Evolutionary conservation across 2,113 vertebrate genomes (phyloP).

Genomic region (Apus apus): DNA sequence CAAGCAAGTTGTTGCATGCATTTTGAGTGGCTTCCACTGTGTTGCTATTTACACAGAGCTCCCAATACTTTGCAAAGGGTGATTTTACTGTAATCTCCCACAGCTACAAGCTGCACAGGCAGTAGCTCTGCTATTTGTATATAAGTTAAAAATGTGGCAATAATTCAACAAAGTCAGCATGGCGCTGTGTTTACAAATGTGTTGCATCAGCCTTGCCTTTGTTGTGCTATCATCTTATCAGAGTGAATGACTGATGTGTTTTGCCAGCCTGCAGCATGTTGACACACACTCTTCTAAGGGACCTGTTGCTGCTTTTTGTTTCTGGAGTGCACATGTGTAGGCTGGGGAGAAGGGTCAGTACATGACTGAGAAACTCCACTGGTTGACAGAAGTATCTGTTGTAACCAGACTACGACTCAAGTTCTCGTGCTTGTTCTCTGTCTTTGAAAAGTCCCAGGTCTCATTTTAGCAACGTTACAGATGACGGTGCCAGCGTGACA

Average conservation of each 20-base stretch:
- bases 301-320: not conserved
- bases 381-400: not conserved
- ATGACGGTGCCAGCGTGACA: not conserved
- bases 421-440: not conserved
- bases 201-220: conserved; percentile 15
- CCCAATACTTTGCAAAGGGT: not conserved
- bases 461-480: not conserved
- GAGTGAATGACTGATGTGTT: not conserved
- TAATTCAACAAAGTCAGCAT: not conserved
- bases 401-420: not conserved
- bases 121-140: not conserved
- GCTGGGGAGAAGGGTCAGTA: not conserved
- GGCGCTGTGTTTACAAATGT: not conserved
- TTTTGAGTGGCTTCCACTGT: not conserved
- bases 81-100: not conserved
- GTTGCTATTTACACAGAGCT: not conserved
- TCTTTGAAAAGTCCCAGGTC: not conserved
- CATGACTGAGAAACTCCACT: not conserved
- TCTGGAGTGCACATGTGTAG: not conserved
- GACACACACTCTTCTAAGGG: not conserved
- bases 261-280: not conserved
- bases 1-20: not conserved
- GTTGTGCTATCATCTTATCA: conserved; percentile 6
- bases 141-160: not conserved
- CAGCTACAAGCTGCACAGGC: not conserved